Base-by-base conservation (phyloP, 1,140 invertebrate species). In the Spodoptera frugiperda region DNA sequence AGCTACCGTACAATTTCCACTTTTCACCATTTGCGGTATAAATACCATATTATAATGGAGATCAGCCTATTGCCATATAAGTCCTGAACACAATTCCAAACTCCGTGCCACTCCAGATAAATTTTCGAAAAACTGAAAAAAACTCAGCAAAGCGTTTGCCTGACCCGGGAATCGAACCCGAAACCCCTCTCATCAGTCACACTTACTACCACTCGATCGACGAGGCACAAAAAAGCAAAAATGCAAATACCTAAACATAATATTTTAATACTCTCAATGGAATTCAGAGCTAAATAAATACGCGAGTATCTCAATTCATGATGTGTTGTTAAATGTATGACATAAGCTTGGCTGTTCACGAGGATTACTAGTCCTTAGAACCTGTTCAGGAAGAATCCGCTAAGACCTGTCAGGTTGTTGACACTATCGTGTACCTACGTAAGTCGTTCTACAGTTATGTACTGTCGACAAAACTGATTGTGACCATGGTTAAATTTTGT, bases 371-470 rank as follows among this genome's bases (percentile, higher is more conserved):
- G 19, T 51, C 44, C 39, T 48, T 21, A 48, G 80, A 89, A 87
- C 87, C 82, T 79, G 87, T 87, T 84, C 84, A 83, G 79, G 82
- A 85, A 85, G 78, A 78, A 55, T 79, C 71, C 76, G 79, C 82
- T 84, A 82, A 84, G 85, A 82, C 81, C 68, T 84, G 78, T 80
- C 80, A 79, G 89, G 87, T 88, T 87, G 77, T 90, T 90, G 87
- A 90, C 89, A 87, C 87, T 87, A 81, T 83, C 81, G 78, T 59
- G 78, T 70, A 71, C 79, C 81, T 82, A 81, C 79, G 77, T 83
- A 84, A 76, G 79, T 78, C 75, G 80, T 77, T 81, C 82, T 86
- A 88, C 87, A 84, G 84, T 87, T 88, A 86, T 61, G 82, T 85
- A 82, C 78, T 48, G 81, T 63, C 54, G 67, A 80, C 78, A 84